Conservation (phyloP, 2,888 invertebrate species). For the Eristalinus aeneus region DNA sequence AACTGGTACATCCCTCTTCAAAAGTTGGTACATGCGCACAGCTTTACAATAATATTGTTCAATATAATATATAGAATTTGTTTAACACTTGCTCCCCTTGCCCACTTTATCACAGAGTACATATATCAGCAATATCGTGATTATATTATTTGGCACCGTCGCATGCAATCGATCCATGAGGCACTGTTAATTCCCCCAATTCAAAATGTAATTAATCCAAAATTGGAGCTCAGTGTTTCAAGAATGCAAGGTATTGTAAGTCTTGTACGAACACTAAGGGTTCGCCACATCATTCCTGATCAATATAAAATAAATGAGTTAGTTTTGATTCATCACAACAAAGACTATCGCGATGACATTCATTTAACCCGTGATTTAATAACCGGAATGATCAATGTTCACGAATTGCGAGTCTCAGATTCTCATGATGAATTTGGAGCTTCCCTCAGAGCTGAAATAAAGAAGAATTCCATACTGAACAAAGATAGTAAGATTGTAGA, state of each 20-base stretch:
- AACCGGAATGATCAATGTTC: slow-evolving; percentile 81
- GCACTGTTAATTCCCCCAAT: slow-evolving; percentile 88
- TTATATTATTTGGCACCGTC: slow-evolving; percentile 75
- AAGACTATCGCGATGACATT: slow-evolving; percentile 87
- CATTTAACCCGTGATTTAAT: slow-evolving; percentile 89
- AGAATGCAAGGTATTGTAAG: slow-evolving; percentile 96
- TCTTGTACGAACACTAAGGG: slow-evolving; percentile 92
- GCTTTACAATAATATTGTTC: not conserved
- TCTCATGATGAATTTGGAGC: slow-evolving; percentile 16
- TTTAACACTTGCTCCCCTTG: slow-evolving; percentile 94
- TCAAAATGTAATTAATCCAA: slow-evolving; percentile 85
- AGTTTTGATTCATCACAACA: slow-evolving; percentile 92
- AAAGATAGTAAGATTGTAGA: slow-evolving; percentile 71
- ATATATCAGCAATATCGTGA: slow-evolving; percentile 86
- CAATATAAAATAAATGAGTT: slow-evolving; percentile 97
- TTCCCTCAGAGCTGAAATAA: not conserved
- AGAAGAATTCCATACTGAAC: not conserved
- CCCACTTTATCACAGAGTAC: slow-evolving; percentile 95
- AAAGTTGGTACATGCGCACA: slow-evolving; percentile 90
- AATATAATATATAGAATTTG: slow-evolving; percentile 74
- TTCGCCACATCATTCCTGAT: slow-evolving; percentile 92
- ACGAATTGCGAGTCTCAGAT: not conserved
- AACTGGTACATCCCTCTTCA: slow-evolving; percentile 99
- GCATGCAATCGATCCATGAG: slow-evolving; percentile 90
- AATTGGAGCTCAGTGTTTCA: slow-evolving; percentile 92